phyloP scores from a whole-genome alignment of 1,140 invertebrate genomes.

The Whitmania pigra region DNA sequence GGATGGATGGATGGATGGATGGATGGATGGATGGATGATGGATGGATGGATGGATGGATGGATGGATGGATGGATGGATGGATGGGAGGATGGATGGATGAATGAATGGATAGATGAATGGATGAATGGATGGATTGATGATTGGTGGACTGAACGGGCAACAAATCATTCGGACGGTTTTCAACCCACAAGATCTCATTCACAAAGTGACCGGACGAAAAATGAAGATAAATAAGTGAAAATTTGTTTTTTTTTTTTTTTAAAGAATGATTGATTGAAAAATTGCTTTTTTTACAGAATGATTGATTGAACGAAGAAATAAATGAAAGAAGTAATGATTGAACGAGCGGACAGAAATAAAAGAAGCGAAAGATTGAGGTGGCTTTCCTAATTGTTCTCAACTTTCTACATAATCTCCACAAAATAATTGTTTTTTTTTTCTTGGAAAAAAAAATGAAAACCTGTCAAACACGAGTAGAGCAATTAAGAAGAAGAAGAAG shows the following conservation, averaged over 20 bases:
- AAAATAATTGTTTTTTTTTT: neutral
- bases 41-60: no score
- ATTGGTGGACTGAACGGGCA: no score
- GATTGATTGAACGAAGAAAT: neutral
- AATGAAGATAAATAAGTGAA: neutral
- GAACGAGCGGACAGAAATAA: neutral
- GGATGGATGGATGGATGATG: no score
- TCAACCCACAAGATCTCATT: no score
- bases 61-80: no score
- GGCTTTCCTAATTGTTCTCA: neutral
- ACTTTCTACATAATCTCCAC: neutral
- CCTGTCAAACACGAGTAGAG: conserved; percentile 2
- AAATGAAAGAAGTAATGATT: neutral
- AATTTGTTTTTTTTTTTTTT: no score
- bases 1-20: no score
- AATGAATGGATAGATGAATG: no score
- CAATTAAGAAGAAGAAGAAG: neutral
- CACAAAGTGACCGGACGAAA: neutral
- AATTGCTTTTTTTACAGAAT: no score
- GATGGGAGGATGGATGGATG: no score
- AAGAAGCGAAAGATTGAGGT: neutral
- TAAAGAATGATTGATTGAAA: neutral
- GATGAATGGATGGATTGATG: no score
- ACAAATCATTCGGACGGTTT: no score
- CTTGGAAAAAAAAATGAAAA: neutral